Evolutionary conservation across 2,113 vertebrate species (phyloP), one percentile per base, ranked within the genome.

Genomic region (Jacana jacana): DNA sequence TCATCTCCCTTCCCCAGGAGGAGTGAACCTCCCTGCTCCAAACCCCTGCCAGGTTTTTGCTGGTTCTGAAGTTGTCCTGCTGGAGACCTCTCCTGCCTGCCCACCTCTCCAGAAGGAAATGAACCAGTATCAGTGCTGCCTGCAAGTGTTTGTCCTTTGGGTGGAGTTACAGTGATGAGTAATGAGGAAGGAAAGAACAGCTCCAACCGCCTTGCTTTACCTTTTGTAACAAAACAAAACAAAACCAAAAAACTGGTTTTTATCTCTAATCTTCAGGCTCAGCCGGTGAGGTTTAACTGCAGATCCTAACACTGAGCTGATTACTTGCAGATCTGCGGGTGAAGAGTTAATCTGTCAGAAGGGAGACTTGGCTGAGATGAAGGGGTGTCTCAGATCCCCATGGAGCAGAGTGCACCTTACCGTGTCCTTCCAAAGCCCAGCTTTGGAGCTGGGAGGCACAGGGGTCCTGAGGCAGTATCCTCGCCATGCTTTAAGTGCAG

Each of bases 381-480:
- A 83, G 28, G 2, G 4, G 11, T 11, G 8, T 61, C 31, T 69
- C 44, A 39, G 46, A 12, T 60, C 28, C n/a, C 51, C 11, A 6
- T 4, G 31, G 27, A 33, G 35, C 17, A 54, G 58, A 57, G 18
- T 0, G 0, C 1, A 1, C 2, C 17, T n/a, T 24, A 19, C 6
- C 0, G 0, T 27, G 17, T 37, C 42, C 23, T 72, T 66, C 23
- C 24, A 51, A 81, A 70, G 24, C 49, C 40, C 48, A 18, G 61
- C 0, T 46, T 30, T 2, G 2, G 30, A 69, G 40, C 30, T 2
- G 2, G 2, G 17, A 49, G 48, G 33, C 3, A 2, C 7, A 12
- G 61, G 2, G 0, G 16, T 88, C 15, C 25, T 19, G 4, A 2
- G 13, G 22, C 40, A 88, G 54, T 23, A 9, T 33, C 64, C 2